Percentiles rank a stretch among this genome's conserved stretches.
Evolutionary conservation across 2,797 vertebrate genomes (phyloP).

Genomic region (Phataginus tetradactyla): DNA sequence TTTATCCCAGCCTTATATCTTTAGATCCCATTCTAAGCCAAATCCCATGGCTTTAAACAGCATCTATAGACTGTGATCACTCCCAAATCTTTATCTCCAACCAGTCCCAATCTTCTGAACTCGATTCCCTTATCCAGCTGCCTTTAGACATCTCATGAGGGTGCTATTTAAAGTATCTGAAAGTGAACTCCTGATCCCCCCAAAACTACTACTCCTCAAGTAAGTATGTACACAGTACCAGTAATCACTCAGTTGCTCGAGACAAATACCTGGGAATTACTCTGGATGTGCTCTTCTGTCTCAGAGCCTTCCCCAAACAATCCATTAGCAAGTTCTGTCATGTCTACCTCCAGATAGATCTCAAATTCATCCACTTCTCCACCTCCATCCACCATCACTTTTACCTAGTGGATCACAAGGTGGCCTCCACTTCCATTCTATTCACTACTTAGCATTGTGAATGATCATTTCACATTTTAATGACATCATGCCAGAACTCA

Average conservation of each 20-base stretch:
- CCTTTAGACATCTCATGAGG: neutral
- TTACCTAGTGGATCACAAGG: neutral
- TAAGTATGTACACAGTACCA: neutral
- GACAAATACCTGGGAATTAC: neutral
- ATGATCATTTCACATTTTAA: neutral
- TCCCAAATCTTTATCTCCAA: neutral
- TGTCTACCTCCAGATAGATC: too few relatives aligned
- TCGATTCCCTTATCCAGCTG: neutral
- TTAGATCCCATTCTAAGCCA: neutral
- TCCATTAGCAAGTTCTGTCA: neutral
- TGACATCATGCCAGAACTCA: neutral
- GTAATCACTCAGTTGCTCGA: neutral
- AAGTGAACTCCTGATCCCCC: neutral
- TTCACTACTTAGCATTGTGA: neutral
- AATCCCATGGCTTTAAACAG: neutral
- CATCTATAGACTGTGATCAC: neutral
- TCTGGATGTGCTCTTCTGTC: neutral
- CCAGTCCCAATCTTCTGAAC: neutral
- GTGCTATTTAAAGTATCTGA: neutral
- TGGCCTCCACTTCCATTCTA: neutral
- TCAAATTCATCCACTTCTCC: neutral
- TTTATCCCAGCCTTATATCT: neutral
- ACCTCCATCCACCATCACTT: neutral
- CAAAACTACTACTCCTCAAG: neutral
- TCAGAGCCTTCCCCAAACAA: neutral